phyloP scores from a whole-genome alignment of 2,797 vertebrate genomes.

The Diglossa cyanea region DNA sequence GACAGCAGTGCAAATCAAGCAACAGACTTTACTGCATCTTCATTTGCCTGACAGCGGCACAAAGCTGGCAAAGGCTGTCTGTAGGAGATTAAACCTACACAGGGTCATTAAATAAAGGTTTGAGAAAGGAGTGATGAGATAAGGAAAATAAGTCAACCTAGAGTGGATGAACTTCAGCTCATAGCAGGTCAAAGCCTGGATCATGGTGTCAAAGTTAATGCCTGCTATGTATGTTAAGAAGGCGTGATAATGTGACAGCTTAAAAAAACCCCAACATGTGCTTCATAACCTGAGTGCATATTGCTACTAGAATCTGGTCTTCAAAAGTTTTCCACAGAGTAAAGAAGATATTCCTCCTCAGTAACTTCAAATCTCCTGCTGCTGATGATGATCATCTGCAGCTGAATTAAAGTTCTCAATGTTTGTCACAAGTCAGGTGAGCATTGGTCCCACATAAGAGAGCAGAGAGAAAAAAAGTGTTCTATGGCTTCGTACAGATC shows the following conservation, averaged over 20 bases:
- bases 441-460: neutral
- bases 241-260: neutral
- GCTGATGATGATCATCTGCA: neutral
- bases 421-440: neutral
- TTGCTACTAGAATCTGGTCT: neutral
- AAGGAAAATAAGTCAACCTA: neutral
- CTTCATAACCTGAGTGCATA: neutral
- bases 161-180: neutral
- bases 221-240: neutral
- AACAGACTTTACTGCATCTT: neutral
- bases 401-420: neutral
- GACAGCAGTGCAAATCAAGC: neutral
- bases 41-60: neutral
- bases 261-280: fast-evolving
- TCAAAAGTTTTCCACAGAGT: neutral
- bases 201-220: neutral
- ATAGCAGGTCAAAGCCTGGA: neutral
- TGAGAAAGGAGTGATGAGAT: neutral
- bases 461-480: neutral
- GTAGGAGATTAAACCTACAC: neutral
- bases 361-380: neutral
- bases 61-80: neutral
- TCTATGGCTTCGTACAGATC: neutral
- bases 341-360: neutral
- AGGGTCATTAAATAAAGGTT: neutral